Conservation (phyloP, 2,113 vertebrate genomes). For the Bubo blakistoni region DNA sequence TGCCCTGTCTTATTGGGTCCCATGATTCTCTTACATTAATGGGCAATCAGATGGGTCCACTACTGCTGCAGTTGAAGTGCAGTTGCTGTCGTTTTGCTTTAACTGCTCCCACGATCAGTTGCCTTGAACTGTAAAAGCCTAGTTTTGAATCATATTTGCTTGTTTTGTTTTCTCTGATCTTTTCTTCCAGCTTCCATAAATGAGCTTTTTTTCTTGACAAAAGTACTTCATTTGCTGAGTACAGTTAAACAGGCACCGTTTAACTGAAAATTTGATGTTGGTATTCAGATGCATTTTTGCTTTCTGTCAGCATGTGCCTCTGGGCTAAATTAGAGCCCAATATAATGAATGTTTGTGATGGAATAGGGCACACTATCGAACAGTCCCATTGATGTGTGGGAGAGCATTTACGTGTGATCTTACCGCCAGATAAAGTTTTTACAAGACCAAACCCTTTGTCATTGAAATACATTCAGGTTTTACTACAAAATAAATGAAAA, state of each 20-base stretch:
- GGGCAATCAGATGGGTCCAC: not conserved
- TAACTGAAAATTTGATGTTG: not conserved
- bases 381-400: not conserved
- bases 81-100: not conserved
- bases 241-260: not conserved
- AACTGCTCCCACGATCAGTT: accelerated
- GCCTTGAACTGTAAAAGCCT: not conserved
- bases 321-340: not conserved
- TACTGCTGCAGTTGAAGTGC: not conserved
- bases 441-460: not conserved
- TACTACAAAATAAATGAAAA: not conserved
- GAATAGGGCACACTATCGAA: not conserved
- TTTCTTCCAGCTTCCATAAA: not conserved
- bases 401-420: not conserved
- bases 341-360: not conserved
- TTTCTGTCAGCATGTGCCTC: not conserved
- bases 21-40: not conserved
- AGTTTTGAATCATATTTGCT: not conserved
- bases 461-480: not conserved
- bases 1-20: not conserved
- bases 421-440: conserved; percentile 2
- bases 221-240: not conserved
- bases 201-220: not conserved
- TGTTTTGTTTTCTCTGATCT: not conserved
- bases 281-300: not conserved